Base-by-base conservation (phyloP, 2,888 invertebrate species). In the Amiota mariae region DNA sequence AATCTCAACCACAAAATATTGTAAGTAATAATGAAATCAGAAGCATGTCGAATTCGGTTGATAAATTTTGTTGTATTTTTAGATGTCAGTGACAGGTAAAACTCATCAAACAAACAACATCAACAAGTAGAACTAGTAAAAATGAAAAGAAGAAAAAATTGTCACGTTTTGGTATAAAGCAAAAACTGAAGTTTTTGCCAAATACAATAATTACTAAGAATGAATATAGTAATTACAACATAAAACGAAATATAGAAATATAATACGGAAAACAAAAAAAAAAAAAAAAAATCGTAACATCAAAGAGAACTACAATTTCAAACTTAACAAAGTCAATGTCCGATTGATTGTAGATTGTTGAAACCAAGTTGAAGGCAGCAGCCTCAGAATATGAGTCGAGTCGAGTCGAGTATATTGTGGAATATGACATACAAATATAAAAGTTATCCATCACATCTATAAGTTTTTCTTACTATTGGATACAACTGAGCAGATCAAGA, bases 21-120 rank as follows among this genome's bases (percentile, higher is more conserved):
- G 15, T 54, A 54, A 13, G 15, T 54, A 54, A 54, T 63, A 63
- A 63, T 63, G 48, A 66, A 66, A 66, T 66, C 66, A 66, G n/a
- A 49, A 66, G 66, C 66, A 63, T 63, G 63, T 63, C 63, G 63
- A 24, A 46, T 46, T 46, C n/a, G 12, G 36, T 10, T 63, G 36
- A 63, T 63, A 36, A 12, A 3, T 64, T 47, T 15, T 10, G n/a
- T 15, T 48, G 48, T 49, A 10, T 18, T 36, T 36, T 36, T 36
- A 2, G 36, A 36, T 6, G 6, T 6, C 36, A 36, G 36, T 36
- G 36, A 36, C 36, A 36, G 20, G 47, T 10, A 66, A 49, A 48
- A 49, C 48, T 11, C 15, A 48, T 46, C n/a, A 18, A 48, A 15
- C 15, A 66, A 48, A 18, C 18, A 66, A 48, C 46, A 63, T 46